Base-by-base conservation (phyloP, 2,113 vertebrate species). In the Antechinus stuartii region DNA sequence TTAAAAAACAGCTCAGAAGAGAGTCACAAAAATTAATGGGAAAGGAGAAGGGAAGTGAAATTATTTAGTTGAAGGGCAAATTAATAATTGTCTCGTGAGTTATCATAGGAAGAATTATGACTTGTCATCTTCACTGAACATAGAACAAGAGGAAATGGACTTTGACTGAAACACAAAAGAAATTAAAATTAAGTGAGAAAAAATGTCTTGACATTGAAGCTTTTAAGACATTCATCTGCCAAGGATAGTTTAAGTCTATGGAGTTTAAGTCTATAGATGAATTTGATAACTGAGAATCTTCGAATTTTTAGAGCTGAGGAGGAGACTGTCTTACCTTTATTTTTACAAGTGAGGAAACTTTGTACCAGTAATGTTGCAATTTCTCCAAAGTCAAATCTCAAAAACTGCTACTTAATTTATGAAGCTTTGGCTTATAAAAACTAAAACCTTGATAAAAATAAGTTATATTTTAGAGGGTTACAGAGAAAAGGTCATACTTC, bases 161-260 rank as follows among this genome's bases (percentile, higher is more conserved):
- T 84, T 84, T 84, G 61, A n/a, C 61, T 76, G 68, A 84, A 84
- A 84, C 68, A 84, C 68, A 42, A 84, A 84, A 84, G 68, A 42
- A 84, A 84, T 84, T 84, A 84, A 90, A 68, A 57, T 95, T 55
- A 90, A 50, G 0, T 89, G 92, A 84, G 11, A 8, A 35, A 23
- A 84, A 90, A 53, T 47, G 56, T 61, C 84, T 92, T 53, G 61
- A 19, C 30, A 57, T 93, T 26, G 61, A 89, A 53, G 91, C 1
- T 91, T 94, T 35, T 53, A 23, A 96, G 68, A 95, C 94, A 35
- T 54, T 92, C 46, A 61, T 61, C 27, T 89, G 95, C 92, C 53
- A 92, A 23, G 3, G 22, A 55, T 96, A n/a, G 19, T 30, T 12
- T 55, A 89, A 92, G 53, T 92, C 52, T 92, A 91, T 84, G n/a